These are phyloP conservation scores for Cybosia mesomella DNA, from an alignment of 2,888 invertebrate species.

Conservation along the genomic window DNA sequence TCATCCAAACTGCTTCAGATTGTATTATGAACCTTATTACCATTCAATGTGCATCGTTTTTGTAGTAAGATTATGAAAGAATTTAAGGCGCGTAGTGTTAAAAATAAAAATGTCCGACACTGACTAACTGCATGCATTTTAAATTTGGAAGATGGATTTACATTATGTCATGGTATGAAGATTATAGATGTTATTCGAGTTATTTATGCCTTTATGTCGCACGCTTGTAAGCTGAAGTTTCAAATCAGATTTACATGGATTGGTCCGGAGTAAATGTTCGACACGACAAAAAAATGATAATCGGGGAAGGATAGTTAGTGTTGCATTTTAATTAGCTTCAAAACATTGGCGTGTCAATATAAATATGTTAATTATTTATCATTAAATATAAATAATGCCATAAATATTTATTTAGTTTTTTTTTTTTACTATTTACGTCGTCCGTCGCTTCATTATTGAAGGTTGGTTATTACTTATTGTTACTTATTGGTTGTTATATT, in stretches of 20 bases:
- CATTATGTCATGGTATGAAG: conserved; percentile 15
- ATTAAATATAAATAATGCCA: no score
- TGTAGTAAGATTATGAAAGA: conserved; percentile 23
- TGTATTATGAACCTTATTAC: conserved; percentile 6
- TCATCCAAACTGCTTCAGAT: conserved; percentile 16
- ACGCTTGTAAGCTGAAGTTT: background rate
- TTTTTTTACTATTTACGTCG: no score
- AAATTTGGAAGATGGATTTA: conserved; percentile 13
- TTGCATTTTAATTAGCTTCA: background rate
- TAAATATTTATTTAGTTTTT: no score
- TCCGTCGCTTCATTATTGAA: no score
- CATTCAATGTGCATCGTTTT: conserved; percentile 12
- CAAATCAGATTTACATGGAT: background rate
- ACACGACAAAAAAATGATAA: background rate
- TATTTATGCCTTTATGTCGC: background rate
- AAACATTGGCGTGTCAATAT: no score
- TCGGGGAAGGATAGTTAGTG: background rate
- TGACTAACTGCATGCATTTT: conserved; percentile 23
- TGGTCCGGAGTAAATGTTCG: background rate
- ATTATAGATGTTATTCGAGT: conserved; percentile 9
- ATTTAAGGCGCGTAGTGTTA: conserved; percentile 26
- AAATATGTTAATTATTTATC: no score
- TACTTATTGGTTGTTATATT: no score
- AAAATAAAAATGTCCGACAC: conserved; percentile 33
- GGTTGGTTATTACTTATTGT: no score